Base-by-base conservation (phyloP, 2,113 vertebrate species). In the Pampusana beccarii region DNA sequence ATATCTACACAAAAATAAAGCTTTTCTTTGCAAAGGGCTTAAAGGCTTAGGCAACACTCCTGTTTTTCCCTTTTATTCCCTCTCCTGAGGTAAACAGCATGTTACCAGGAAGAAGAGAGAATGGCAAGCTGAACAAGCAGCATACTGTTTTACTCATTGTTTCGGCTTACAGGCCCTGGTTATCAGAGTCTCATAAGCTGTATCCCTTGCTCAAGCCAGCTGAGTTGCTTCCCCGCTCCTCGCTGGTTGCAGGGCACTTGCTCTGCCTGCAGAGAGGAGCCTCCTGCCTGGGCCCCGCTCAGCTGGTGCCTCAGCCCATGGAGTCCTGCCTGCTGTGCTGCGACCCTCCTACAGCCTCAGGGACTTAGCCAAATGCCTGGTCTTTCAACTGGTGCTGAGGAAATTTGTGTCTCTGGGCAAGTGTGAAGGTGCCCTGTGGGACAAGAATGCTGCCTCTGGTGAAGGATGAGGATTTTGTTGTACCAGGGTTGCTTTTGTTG, bases 1-100 rank as follows among this genome's bases (percentile, higher is more conserved):
- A 62, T 77, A 92, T 64, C 86, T 95, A 60, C 57, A 90, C 13
- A 88, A 58, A 90, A 62, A 89, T 54, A 96, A 96, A 97, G 24
- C 29, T 51, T 91, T 62, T 86, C 24, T 83, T 95, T 86, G 79
- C 56, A 64, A 87, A 92, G 66, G 46, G 57, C 56, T 97, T 95
- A 95, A 95, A 96, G 79, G 29, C 29, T 67, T 80, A 75, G 53
- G 36, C 28, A 87, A 64, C 12, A 31, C 4, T 46, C 19, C 38
- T 38, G 12, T 11, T 70, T 83, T 54, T 54, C 4, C 11, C 3
- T 13, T 60, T 67, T 20, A 48, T 9, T 2, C 9, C 18, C 17
- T 67, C 24, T 65, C 14, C 18, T 81, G 33, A 23, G 5, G 11
- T 50, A 78, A 57, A 24, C 6, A 42, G 9, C 21, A 4, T 56